Percentiles rank a stretch among this genome's conserved stretches.
Conservation (phyloP, 23 tunicate genomes). For the Styela plicata region DNA sequence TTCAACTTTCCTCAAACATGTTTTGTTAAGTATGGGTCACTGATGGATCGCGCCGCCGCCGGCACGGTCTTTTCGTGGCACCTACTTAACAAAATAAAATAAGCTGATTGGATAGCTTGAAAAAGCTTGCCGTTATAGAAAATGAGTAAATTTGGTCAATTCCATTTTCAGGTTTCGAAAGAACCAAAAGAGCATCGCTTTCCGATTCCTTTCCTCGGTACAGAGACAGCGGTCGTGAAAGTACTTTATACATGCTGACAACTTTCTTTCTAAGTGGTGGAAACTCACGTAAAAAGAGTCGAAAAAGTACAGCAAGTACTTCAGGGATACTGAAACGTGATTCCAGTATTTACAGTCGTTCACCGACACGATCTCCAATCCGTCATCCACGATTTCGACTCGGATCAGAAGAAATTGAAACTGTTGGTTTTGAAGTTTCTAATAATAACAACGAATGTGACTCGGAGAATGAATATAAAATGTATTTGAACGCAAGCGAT, state of each 20-base stretch:
- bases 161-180: constrained; percentile 78
- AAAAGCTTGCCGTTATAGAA: too few relatives aligned
- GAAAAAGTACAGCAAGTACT: constrained; percentile 29
- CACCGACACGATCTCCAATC: background rate
- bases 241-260: constrained; percentile 47
- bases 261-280: constrained; percentile 33
- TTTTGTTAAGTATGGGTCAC: too few relatives aligned
- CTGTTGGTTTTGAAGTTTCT: background rate
- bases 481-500: background rate
- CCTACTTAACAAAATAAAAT: too few relatives aligned
- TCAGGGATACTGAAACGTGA: constrained; percentile 1
- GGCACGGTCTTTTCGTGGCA: too few relatives aligned
- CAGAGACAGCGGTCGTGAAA: constrained; percentile 44
- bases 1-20: too few relatives aligned
- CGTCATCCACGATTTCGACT: constrained; percentile 17
- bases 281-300: constrained; percentile 23
- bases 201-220: constrained; percentile 71
- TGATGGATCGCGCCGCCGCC: too few relatives aligned
- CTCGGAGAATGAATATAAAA: constrained; percentile 3
- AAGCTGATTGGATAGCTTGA: too few relatives aligned
- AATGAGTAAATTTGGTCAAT: too few relatives aligned
- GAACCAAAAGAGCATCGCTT: constrained; percentile 78
- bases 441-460: constrained; percentile 2
- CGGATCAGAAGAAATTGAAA: background rate
- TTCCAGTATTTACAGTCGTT: constrained; percentile 9